Evolutionary conservation across 2,888 invertebrate species (phyloP), one percentile per base, ranked within the genome.

Genomic region (Nasonovia ribisnigri): DNA sequence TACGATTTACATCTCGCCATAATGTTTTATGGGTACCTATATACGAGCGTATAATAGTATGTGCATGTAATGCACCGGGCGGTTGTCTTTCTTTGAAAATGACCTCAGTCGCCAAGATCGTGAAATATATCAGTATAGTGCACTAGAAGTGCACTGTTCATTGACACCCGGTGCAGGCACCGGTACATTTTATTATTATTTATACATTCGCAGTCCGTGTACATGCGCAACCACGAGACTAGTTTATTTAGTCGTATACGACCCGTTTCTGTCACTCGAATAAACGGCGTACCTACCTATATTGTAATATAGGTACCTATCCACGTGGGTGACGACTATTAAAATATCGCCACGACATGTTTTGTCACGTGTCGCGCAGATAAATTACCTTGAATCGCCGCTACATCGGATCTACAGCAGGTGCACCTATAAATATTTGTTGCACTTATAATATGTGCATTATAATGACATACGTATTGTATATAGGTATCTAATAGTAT

Each of bases 321-420:
- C 87, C 48, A 36, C 54, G 88, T 54, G 88, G 54, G 88, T 42
- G 88, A 88, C 88, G 54, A 54, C 88, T 29, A 42, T 54, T 88
- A 26, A 88, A 54, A 88, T 46, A 46, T 57, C 42, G 5, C 88
- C 54, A 6, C 8, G 77, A 88, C 88, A 26, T 51, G 88, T 88
- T 51, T 88, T 88, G 87, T 42, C 88, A 88, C 88, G 42, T 42
- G 29, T 88, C 29, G 29, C 46, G 16, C n/a, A 54, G 36, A 42
- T 54, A 77, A 77, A 77, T 77, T 36, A 36, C 77, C 77, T 77
- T 36, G 77, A 36, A 77, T 24, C 36, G 36, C 77, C 8, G 77
- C 77, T 36, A 42, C 20, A 16, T 8, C 36, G 36, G 20, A 77
- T 77, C 36, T 77, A 20, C 77, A 36, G 20, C 77, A 77, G 77